A percentile compares a stretch with the other conserved stretches of the same genome.
phyloP scores from a whole-genome alignment of 1,140 invertebrate genomes.

The Psilanteris sp. region DNA sequence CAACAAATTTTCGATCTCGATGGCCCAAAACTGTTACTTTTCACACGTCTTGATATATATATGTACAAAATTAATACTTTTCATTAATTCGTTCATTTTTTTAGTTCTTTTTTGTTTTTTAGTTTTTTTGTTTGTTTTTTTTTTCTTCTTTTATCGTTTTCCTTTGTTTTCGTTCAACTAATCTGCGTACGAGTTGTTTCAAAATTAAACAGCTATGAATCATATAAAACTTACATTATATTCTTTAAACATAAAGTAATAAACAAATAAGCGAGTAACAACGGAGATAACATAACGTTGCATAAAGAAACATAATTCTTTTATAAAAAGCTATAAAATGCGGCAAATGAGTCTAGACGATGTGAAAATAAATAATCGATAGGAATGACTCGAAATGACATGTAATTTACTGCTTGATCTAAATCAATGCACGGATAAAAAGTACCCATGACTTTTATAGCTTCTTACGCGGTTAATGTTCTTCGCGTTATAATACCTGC shows the following conservation, averaged over 20 bases:
- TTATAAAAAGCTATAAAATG: conserved; percentile 43
- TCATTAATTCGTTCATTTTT: not conserved
- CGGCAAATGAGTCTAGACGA: conserved; percentile 18
- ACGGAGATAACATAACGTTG: not conserved
- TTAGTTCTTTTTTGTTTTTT: not conserved
- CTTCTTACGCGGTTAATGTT: conserved; percentile 18
- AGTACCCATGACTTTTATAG: conserved; percentile 35
- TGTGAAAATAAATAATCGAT: conserved; percentile 56
- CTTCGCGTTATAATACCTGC: conserved; percentile 18
- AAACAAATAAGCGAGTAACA: conserved; percentile 1
- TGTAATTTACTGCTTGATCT: conserved; percentile 21
- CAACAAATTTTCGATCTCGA: conserved; percentile 16
- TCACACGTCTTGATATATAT: conserved; percentile 12
- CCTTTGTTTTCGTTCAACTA: not conserved
- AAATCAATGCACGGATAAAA: conserved; percentile 16
- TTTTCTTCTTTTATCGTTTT: not conserved
- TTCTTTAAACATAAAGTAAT: not conserved
- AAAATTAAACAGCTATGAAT: conserved; percentile 18
- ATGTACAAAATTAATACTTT: conserved; percentile 57
- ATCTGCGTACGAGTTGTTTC: conserved; percentile 4
- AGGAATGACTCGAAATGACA: conserved; percentile 38
- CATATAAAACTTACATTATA: conserved; percentile 6
- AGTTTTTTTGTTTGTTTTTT: not conserved
- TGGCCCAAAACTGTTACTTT: conserved; percentile 13
- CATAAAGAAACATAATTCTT: not conserved